Percentiles rank a stretch among this genome's conserved stretches.
These are phyloP conservation scores for Oscheius sp. DNA, from an alignment of 2,888 invertebrate genomes.

Conservation along the genomic window DNA sequence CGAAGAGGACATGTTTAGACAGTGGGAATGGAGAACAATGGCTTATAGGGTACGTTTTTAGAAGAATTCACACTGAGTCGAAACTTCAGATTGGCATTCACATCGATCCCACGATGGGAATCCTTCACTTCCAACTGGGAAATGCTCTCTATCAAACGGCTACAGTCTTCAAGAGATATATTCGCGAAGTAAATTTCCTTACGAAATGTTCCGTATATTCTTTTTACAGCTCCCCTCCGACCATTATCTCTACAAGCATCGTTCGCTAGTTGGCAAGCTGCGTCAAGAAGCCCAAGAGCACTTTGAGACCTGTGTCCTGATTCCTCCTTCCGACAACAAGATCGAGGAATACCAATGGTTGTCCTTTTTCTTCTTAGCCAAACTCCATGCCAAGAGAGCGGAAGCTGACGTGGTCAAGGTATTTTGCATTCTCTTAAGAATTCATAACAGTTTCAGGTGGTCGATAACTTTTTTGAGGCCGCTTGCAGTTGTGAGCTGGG, in stretches of 20 bases:
- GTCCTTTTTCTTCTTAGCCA: constrained; percentile 56
- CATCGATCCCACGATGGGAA: constrained; percentile 45
- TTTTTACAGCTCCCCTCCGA: constrained; percentile 31
- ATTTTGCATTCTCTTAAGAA: not conserved
- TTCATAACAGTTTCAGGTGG: constrained; percentile 35
- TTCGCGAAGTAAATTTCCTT: constrained; percentile 12
- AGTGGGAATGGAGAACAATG: constrained; percentile 54
- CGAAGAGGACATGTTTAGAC: constrained; percentile 34
- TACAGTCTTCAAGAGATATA: constrained; percentile 45
- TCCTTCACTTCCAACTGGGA: constrained; percentile 51
- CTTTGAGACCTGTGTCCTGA: constrained; percentile 41
- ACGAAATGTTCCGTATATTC: not conserved
- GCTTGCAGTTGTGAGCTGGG: constrained; percentile 59
- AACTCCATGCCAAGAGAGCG: constrained; percentile 45
- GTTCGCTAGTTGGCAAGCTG: constrained; percentile 9
- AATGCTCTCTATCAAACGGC: constrained; percentile 51
- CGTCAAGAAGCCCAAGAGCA: constrained; percentile 42
- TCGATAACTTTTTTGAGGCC: constrained; percentile 56
- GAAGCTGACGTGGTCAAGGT: constrained; percentile 46
- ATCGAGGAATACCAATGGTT: constrained; percentile 55
- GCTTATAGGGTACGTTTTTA: constrained; percentile 38
- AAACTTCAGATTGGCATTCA: constrained; percentile 48
- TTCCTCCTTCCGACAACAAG: constrained; percentile 36
- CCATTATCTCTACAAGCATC: constrained; percentile 32
- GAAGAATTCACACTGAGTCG: no score